phyloP scores from a whole-genome alignment of 2,888 invertebrate genomes.

The Zonitis immaculata region DNA sequence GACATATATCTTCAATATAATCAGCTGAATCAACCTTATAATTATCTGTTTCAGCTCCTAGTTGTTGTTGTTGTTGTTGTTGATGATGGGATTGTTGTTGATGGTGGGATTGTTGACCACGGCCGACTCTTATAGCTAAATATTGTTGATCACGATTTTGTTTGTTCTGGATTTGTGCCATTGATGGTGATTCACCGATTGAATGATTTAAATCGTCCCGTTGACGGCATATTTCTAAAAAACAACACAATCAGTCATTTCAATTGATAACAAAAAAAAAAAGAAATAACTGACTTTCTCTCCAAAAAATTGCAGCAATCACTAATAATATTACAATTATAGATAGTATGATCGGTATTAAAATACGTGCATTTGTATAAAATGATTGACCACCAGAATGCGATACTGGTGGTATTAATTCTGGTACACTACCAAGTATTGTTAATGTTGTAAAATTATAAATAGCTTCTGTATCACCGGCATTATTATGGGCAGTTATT shows the following conservation, averaged over 20 bases:
- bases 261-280: not conserved
- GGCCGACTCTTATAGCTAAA: conserved; percentile 57
- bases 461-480: conserved; percentile 75
- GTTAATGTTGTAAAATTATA: conserved; percentile 83
- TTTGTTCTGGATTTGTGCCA: conserved; percentile 75
- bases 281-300: conserved; percentile 54
- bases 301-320: conserved; percentile 65
- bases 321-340: conserved; percentile 62
- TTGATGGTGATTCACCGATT: conserved; percentile 71
- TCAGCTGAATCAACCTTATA: conserved; percentile 59
- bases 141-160: conserved; percentile 76
- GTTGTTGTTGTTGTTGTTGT: conserved; percentile 34
- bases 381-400: conserved; percentile 62
- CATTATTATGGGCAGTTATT: conserved; percentile 81
- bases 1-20: conserved; percentile 90
- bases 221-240: conserved; percentile 50
- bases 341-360: conserved; percentile 61
- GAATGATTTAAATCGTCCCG: conserved; percentile 49
- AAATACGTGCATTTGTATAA: conserved; percentile 61
- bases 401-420: conserved; percentile 62
- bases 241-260: no score
- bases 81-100: no score
- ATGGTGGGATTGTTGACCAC: conserved; percentile 30
- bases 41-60: conserved; percentile 52
- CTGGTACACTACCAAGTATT: conserved; percentile 69